Base-by-base conservation (phyloP, 1,140 invertebrate genomes). In the Eurosta solidaginis region DNA sequence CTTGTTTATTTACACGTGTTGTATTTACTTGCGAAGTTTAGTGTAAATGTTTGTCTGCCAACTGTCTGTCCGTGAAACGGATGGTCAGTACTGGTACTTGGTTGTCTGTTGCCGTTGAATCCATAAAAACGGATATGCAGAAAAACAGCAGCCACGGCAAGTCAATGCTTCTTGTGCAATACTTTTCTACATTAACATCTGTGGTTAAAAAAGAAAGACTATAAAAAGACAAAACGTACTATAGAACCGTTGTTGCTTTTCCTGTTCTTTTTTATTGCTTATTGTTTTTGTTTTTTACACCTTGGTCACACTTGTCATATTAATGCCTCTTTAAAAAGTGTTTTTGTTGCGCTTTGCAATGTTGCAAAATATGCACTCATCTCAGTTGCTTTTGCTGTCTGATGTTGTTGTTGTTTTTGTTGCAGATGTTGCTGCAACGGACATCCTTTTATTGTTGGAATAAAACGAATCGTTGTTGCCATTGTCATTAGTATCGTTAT, bases 291-390 rank as follows among this genome's bases (percentile, higher is more conserved):
- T 1, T 5, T 2, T 9, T n/a, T 40, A 33, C 33, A 20, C 59
- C 33, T 20, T 68, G 36, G 59, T 68, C 59, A 68, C 59, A 68
- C 59, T 68, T 68, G 59, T 68, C 59, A 68, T 68, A 68, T 68
- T 68, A 68, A 68, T 68, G 33, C n/a, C 36, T 40, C 59, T 36
- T 68, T 68, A 68, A 68, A 47, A n/a, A 17, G 45, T 47, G 45
- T 17, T 1, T 17, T n/a, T n/a, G n/a, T n/a, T 59, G 33, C 59
- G 45, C 33, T 17, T 29, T n/a, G 54, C 29, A 27, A 59, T 59
- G 29, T 59, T 59, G 54, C 54, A 59, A 59, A n/a, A 29, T 27
- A n/a, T 6, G 3, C 20, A n/a, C 36, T 40, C 59, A 40, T 4
- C 17, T n/a, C n/a, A n/a, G n/a, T n/a, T n/a, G n/a, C n/a, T n/a